Evolutionary conservation across 1,140 invertebrate genomes (phyloP).

Genomic region (Tachypleus tridentatus): DNA sequence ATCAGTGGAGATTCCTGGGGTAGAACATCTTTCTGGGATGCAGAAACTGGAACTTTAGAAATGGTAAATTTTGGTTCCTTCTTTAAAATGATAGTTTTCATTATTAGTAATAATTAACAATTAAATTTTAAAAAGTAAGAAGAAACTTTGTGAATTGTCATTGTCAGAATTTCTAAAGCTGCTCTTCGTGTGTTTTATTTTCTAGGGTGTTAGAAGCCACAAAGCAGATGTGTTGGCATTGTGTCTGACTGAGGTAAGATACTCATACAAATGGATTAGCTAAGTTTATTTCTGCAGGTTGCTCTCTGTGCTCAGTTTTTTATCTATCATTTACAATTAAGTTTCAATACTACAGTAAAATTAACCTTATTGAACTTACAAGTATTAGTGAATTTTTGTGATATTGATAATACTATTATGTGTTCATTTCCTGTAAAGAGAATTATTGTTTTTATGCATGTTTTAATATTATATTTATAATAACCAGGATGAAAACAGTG

Average conservation of each 20-base stretch:
- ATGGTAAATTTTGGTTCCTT: constrained; percentile 11
- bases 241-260: constrained; percentile 46
- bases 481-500: constrained; percentile 25
- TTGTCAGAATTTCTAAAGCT: neutral
- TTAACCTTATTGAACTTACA: neutral
- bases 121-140: neutral
- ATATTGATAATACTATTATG: neutral
- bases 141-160: neutral
- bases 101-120: no score
- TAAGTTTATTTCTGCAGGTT: neutral
- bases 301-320: constrained; percentile 51
- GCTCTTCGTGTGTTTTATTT: neutral
- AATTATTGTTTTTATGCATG: constrained; percentile 5
- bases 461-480: constrained; percentile 7
- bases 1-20: constrained; percentile 83
- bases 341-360: neutral
- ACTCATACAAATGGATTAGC: no score
- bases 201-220: constrained; percentile 56
- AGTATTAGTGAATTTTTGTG: neutral
- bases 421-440: constrained; percentile 5
- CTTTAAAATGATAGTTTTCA: no score
- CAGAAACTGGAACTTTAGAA: constrained; percentile 56
- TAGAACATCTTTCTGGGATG: constrained; percentile 76
- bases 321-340: constrained; percentile 27
- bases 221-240: constrained; percentile 63